Conservation (phyloP, 2,888 invertebrate genomes). For the Unio delphinus region DNA sequence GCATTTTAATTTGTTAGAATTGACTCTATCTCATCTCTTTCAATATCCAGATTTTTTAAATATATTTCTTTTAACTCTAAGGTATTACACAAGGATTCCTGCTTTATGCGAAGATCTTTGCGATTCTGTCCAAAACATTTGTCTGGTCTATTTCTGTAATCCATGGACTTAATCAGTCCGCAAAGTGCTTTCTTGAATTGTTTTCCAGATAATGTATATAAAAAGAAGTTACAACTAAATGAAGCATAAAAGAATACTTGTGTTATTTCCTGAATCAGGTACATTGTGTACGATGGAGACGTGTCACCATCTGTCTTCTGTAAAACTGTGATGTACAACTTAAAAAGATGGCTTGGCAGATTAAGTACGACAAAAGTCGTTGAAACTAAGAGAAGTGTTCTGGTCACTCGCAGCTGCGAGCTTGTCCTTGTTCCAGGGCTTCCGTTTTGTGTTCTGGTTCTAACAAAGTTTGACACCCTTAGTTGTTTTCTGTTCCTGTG, state of each 20-base stretch:
- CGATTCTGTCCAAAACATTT: too few relatives aligned
- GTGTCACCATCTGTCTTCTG: too few relatives aligned
- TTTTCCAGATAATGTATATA: conserved; percentile 48
- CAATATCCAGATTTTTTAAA: too few relatives aligned
- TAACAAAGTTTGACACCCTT: conserved; percentile 12
- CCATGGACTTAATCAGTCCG: conserved; percentile 14
- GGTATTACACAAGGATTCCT: too few relatives aligned
- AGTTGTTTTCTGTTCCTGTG: conserved; percentile 21
- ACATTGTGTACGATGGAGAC: not conserved
- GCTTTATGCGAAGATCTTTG: too few relatives aligned
- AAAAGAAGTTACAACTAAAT: conserved; percentile 50
- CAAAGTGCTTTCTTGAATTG: conserved; percentile 40
- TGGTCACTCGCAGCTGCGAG: conserved; percentile 46
- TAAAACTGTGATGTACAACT: conserved; percentile 26
- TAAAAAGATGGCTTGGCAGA: conserved; percentile 58
- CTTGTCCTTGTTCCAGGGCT: conserved; percentile 12
- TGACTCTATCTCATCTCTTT: too few relatives aligned
- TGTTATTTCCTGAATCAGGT: conserved; percentile 39
- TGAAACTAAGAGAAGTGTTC: conserved; percentile 56
- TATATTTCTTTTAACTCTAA: too few relatives aligned
- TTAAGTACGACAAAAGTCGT: conserved; percentile 56
- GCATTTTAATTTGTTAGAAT: too few relatives aligned
- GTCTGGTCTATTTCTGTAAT: not conserved
- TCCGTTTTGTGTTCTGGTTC: conserved; percentile 2
- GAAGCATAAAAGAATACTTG: conserved; percentile 45